Base-by-base conservation (phyloP, 2,113 vertebrate species). In the Brachypteracias leptosomus region DNA sequence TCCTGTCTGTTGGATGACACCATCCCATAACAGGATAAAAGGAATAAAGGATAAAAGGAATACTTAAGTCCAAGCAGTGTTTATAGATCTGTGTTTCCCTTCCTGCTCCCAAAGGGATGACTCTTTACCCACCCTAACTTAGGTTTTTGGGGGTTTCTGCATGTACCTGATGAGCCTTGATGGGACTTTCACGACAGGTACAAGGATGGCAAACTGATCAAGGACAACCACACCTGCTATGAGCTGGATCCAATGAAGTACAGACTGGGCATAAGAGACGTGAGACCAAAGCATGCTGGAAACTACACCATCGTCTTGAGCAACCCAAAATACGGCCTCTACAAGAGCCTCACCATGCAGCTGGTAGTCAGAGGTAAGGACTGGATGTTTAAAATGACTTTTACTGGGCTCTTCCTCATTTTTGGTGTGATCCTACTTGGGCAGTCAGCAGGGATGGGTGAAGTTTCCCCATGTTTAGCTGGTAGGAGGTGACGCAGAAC, bases 221-320 rank as follows among this genome's bases (percentile, higher is more conserved):
- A 66, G 67, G 97, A 96, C 17, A 99, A 98, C 92, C 98, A 98
- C 22, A 98, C 97, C 11, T 98, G 98, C 75, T 99, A 98, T 10
- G 98, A 97, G 55, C 94, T 93, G 4, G 97, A 97, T 2, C 94
- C 97, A 16, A 55, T 86, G 10, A 95, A 71, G 40, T 98, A 97
- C 95, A 97, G 62, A 13, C 98, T 99, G 81, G 93, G 87, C 65
- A 98, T 99, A 61, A 93, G 83, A 51, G 97, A 99, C 2, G 96
- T 98, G 91, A 98, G 98, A 89, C 85, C 96, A 20, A 98, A 95
- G 65, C 97, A 99, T 16, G 95, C 98, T 52, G 99, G 99, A 5
- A 97, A 98, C 91, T 99, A 98, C 96, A 99, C 99, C 88, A 62
- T 99, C 7, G 92, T 93, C 42, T 67, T 99, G 79, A 98, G 97